Evolutionary conservation across 1,140 invertebrate genomes (phyloP), one percentile per base, ranked within the genome.

Genomic region (Drosophila melanica): DNA sequence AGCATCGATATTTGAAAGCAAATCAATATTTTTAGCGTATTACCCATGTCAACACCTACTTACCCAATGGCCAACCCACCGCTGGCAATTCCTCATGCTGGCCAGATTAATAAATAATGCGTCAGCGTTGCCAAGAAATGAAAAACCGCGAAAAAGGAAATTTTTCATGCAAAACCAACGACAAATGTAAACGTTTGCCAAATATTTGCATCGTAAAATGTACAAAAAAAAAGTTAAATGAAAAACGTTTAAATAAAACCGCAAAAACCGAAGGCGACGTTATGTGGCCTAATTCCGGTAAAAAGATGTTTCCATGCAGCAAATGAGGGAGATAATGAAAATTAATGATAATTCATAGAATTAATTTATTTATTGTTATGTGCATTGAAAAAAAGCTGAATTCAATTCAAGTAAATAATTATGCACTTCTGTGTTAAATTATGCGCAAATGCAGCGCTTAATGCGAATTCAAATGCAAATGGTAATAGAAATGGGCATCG

Each of bases 41-140:
- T 50, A 11, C 12, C 51, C n/a, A 48, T 50, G 20, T 44, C n/a
- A 12, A 4, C 44, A 30, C 12, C 51, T 23, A 39, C 11, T 18
- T 2, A 2, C 44, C 12, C 1, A 23, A 14, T 9, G 1, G 4
- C 0, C 47, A 12, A 0, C n/a, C 39, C 27, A 11, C 57, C 44
- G 35, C 23, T 60, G 45, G 65, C 37, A 27, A 37, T 45, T 30
- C 63, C 59, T 70, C 42, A 50, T 65, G 41, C 54, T 44, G 18
- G 18, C 12, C 37, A 44, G 75, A 68, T 81, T 75, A 78, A 81
- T 81, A 81, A 78, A 81, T 81, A 58, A 78, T 78, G 69, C 64
- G 79, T 77, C 79, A 74, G 58, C 54, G 12, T 41, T 60, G 57
- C 20, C 41, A 48, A 58, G 48, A 50, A 50, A 67, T 0, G 6